A percentile compares a stretch with the other conserved stretches of the same genome.
Evolutionary conservation across 2,888 invertebrate genomes (phyloP).

Genomic region (Ophion obscuratus): DNA sequence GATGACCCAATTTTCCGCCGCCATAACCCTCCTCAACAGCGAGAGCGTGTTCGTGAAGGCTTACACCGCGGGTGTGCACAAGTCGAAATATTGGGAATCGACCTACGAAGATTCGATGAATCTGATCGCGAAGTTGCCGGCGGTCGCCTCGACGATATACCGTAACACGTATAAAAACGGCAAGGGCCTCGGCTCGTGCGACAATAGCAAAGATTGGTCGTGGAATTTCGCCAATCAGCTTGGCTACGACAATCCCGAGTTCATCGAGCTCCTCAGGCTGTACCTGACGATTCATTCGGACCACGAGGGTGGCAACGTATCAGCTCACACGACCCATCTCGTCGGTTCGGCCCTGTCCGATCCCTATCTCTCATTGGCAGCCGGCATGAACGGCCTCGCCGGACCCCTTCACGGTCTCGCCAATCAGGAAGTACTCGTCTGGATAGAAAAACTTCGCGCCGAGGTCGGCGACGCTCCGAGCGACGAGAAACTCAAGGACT

Average conservation of each 20-base stretch:
- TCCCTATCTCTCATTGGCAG: conserved; percentile 96
- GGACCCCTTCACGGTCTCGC: conserved; percentile 98
- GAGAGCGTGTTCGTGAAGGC: conserved; percentile 97
- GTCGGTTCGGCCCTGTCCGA: conserved; percentile 97
- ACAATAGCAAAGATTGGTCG: conserved; percentile 96
- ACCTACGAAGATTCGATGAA: conserved; percentile 97
- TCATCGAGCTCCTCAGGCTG: conserved; percentile 95
- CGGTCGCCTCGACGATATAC: conserved; percentile 97
- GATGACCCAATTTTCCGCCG: conserved; percentile 97
- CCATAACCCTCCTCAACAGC: conserved; percentile 95
- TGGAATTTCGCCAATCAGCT: conserved; percentile 96
- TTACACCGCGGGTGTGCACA: conserved; percentile 94
- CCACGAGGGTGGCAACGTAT: conserved; percentile 98
- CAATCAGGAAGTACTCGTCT: conserved; percentile 96
- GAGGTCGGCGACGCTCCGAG: conserved; percentile 94
- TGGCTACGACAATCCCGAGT: conserved; percentile 93
- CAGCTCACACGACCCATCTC: conserved; percentile 96
- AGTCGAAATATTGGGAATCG: conserved; percentile 95
- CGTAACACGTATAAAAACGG: conserved; percentile 91
- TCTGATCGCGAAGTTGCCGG: conserved; percentile 96
- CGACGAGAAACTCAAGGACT: conserved; percentile 97
- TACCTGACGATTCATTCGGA: conserved; percentile 97
- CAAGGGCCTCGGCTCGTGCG: conserved; percentile 94
- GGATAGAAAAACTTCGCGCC: conserved; percentile 95
- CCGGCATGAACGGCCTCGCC: conserved; percentile 96